These are phyloP conservation scores for Dicyrtoma fusca DNA, from an alignment of 2,888 invertebrate species.

Conservation along the genomic window DNA sequence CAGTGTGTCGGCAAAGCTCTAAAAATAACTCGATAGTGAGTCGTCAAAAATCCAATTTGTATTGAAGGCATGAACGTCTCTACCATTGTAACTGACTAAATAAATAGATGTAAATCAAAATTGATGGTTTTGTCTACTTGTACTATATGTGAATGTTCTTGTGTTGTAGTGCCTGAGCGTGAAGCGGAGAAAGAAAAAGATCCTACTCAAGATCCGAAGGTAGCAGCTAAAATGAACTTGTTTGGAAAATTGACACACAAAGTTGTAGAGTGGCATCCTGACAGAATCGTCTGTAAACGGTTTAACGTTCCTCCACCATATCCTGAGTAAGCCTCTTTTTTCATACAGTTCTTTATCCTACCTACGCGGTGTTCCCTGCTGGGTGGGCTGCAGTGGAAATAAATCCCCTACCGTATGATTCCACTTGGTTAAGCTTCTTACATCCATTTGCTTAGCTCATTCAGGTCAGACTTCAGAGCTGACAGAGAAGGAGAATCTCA, in stretches of 20 bases:
- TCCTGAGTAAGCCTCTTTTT: constrained; percentile 63
- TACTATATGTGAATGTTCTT: neutral
- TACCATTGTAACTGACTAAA: neutral
- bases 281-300: constrained; percentile 79
- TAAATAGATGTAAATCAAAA: neutral
- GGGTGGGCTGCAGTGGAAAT: no score
- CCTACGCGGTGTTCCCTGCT: no score
- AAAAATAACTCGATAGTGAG: no score
- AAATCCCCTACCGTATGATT: no score
- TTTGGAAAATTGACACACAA: constrained; percentile 76
- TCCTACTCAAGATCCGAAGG: constrained; percentile 64
- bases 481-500: no score
- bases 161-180: constrained; percentile 48
- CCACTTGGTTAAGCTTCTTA: no score
- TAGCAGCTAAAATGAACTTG: constrained; percentile 75
- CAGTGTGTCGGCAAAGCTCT: no score
- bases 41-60: no score
- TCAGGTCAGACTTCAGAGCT: no score
- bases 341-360: no score
- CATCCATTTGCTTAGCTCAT: no score
- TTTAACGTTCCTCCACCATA: constrained; percentile 92
- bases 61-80: no score
- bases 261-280: constrained; percentile 78
- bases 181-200: constrained; percentile 58
- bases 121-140: constrained; percentile 42